Conservation (phyloP, 2,113 vertebrate species). For the Mungos mungo region DNA sequence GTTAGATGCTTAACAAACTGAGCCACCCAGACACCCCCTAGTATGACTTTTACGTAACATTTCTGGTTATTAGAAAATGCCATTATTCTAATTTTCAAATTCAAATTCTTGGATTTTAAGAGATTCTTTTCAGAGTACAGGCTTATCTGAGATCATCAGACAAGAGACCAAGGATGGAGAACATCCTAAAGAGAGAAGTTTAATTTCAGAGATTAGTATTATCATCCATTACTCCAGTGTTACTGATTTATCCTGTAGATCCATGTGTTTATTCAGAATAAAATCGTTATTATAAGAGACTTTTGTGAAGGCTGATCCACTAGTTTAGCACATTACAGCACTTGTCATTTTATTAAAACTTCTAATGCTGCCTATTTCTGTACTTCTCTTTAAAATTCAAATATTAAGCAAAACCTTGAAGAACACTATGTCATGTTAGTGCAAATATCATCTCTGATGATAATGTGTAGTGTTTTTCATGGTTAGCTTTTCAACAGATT, state of each 20-base stretch:
- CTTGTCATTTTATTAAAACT: neutral
- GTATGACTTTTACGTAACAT: constrained; percentile 26
- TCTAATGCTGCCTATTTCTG: neutral
- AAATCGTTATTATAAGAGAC: neutral
- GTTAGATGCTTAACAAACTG: too few species aligned
- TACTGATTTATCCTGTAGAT: neutral
- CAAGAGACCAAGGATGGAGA: neutral
- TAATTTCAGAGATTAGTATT: constrained; percentile 32
- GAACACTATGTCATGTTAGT: neutral
- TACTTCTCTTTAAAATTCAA: constrained; percentile 8
- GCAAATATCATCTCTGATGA: neutral
- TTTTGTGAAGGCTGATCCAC: neutral
- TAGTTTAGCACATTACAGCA: neutral
- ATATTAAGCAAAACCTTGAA: constrained; percentile 26
- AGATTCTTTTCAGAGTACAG: neutral
- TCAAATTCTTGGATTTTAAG: constrained; percentile 8
- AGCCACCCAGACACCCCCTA: neutral
- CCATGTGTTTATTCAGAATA: neutral
- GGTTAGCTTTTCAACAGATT: neutral
- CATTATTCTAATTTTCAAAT: constrained; percentile 33
- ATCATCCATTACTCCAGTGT: neutral
- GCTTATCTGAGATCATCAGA: neutral
- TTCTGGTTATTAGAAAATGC: constrained; percentile 13
- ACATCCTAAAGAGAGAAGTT: neutral
- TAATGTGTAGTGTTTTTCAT: neutral